Evolutionary conservation across 1,140 invertebrate species (phyloP), one percentile per base, ranked within the genome.

Genomic region (Dreissena rostriformis): DNA sequence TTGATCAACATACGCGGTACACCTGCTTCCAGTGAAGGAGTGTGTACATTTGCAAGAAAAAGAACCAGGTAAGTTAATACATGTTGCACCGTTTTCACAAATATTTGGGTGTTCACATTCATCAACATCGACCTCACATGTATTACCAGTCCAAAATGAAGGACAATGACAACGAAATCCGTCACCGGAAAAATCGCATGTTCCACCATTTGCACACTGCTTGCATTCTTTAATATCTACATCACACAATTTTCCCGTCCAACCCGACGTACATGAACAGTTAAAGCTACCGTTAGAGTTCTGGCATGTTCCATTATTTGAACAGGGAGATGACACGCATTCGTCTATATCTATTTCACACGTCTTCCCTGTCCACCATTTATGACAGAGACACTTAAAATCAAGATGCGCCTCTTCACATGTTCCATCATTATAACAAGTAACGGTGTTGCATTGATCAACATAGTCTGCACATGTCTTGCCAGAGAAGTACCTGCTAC

Each of bases 291-390:
- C 70, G 8, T 39, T 39, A 63, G 12, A 65, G 52, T 86, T 85
- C 11, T 53, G 24, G 39, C 91, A 92, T 0, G 71, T 86, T 7
- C 88, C 91, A 17, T 86, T 87, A 81, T 92, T 87, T 0, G 72
- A 22, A 87, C 91, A 92, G 12, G 90, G 91, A 65, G 88, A 84
- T 12, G 79, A 86, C 6, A 73, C 72, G 84, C 91, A 92, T 28
- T 89, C 89, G 82, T 90, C 86, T 39, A 88, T 88, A 49, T 90
- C 90, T 91, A 74, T 55, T 68, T 65, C 61, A 78, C 86, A 86
- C 57, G 6, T 78, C 78, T 26, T 53, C n/a, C 5, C 55, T 22
- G 26, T 86, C 67, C n/a, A 17, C 26, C 51, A 78, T 82, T 14
- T 39, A 71, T 57, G 65, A 73, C 15, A 61, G 53, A 74, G 15